Conservation (phyloP, 2,113 vertebrate species). For the Tetraodon nigroviridis region DNA sequence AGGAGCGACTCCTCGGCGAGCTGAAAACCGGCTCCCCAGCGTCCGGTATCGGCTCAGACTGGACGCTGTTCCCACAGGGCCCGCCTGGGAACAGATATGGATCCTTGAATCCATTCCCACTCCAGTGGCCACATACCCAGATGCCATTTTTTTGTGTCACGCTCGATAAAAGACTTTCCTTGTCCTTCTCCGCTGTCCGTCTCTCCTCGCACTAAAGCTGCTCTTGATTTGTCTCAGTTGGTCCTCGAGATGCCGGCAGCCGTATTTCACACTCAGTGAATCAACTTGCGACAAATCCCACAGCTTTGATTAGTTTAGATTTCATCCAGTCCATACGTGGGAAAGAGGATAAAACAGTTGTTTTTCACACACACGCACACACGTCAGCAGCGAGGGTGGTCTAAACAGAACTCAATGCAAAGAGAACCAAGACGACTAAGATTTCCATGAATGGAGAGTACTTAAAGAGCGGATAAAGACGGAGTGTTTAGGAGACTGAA, state of each 20-base stretch:
- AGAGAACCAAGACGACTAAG: neutral
- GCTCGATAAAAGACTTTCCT: constrained; percentile 63
- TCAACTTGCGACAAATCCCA: neutral
- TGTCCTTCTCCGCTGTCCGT: constrained; percentile 31
- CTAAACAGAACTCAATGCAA: neutral
- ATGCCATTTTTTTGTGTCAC: constrained; percentile 65
- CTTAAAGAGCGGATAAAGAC: neutral
- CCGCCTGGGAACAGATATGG: constrained; percentile 37
- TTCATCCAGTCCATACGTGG: no score
- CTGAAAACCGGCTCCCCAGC: constrained; percentile 18
- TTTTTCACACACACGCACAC: neutral
- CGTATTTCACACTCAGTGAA: neutral
- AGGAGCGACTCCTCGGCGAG: constrained; percentile 31
- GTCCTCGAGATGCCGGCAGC: constrained; percentile 20
- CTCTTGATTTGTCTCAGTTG: constrained; percentile 52
- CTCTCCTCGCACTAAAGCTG: constrained; percentile 34
- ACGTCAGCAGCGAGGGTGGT: neutral
- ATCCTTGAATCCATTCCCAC: constrained; percentile 63
- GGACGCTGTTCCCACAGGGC: constrained; percentile 36
- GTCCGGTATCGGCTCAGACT: constrained; percentile 43
- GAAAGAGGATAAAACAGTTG: no score
- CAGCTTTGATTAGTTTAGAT: neutral
- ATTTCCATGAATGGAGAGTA: neutral
- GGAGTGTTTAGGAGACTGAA: neutral
- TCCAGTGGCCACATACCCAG: constrained; percentile 52